Conservation (phyloP, 2,113 vertebrate species). For the Ranitomeya variabilis region DNA sequence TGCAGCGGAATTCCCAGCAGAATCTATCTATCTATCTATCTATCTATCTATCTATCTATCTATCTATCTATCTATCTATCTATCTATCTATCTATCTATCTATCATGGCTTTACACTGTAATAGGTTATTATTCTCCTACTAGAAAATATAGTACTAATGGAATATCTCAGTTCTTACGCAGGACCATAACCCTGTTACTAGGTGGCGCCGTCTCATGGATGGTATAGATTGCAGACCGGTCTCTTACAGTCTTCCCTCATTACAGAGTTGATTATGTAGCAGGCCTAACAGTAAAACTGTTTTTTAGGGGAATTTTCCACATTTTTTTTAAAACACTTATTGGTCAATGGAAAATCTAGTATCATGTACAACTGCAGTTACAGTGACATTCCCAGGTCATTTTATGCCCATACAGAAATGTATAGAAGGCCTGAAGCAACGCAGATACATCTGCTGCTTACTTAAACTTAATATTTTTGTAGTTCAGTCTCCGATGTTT, state of each 20-base stretch:
- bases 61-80: too few species aligned
- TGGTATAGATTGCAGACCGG: constrained; percentile 14
- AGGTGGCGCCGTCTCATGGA: constrained; percentile 69
- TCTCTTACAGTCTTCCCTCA: constrained; percentile 68
- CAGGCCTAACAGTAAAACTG: constrained; percentile 69
- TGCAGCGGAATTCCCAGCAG: too few species aligned
- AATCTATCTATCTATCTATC: too few species aligned
- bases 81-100: too few species aligned
- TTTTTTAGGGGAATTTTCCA: constrained; percentile 76
- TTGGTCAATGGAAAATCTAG: constrained; percentile 73
- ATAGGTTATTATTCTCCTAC: neutral
- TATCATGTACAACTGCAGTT: constrained; percentile 60
- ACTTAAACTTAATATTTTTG: neutral
- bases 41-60: too few species aligned
- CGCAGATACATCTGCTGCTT: neutral
- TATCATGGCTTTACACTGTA: neutral
- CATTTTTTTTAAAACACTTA: constrained; percentile 61
- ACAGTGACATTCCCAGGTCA: neutral
- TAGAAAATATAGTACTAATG: neutral
- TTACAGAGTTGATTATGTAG: constrained; percentile 72
- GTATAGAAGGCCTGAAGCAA: neutral
- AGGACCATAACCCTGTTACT: constrained; percentile 65
- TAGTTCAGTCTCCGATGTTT: neutral
- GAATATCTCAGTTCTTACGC: constrained; percentile 33
- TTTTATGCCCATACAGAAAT: neutral